A percentile compares a stretch with the other conserved stretches of the same genome.
phyloP scores from a whole-genome alignment of 1,140 invertebrate species.

The Pogonomyrmex barbatus region DNA sequence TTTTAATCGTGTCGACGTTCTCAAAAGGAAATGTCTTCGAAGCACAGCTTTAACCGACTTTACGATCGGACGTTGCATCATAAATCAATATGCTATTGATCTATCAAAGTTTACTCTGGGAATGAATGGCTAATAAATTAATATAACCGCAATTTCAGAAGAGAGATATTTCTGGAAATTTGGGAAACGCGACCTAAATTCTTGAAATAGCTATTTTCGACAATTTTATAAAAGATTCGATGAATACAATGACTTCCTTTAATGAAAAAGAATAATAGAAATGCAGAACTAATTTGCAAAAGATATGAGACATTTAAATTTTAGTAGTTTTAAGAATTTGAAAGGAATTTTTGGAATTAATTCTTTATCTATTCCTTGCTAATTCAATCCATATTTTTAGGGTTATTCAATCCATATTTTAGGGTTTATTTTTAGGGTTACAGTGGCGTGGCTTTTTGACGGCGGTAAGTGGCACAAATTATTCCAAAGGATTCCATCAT shows the following conservation, averaged over 20 bases:
- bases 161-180: neutral
- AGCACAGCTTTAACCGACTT: constrained; percentile 8
- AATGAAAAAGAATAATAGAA: neutral
- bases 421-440: neutral
- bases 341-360: neutral
- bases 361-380: neutral
- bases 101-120: constrained; percentile 13
- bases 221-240: neutral
- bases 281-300: neutral
- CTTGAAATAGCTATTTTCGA: neutral
- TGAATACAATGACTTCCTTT: neutral
- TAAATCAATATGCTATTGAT: constrained; percentile 21
- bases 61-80: neutral
- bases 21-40: neutral
- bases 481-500: neutral
- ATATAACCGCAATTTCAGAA: constrained; percentile 11
- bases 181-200: neutral
- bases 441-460: neutral
- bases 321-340: neutral
- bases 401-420: neutral
- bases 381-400: neutral
- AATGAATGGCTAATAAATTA: constrained; percentile 1
- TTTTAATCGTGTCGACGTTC: neutral
- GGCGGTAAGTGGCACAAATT: constrained; percentile 13
- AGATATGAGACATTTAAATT: neutral